These are phyloP conservation scores for Phainopepla nitens DNA, from an alignment of 2,113 vertebrate genomes.

Conservation along the genomic window DNA sequence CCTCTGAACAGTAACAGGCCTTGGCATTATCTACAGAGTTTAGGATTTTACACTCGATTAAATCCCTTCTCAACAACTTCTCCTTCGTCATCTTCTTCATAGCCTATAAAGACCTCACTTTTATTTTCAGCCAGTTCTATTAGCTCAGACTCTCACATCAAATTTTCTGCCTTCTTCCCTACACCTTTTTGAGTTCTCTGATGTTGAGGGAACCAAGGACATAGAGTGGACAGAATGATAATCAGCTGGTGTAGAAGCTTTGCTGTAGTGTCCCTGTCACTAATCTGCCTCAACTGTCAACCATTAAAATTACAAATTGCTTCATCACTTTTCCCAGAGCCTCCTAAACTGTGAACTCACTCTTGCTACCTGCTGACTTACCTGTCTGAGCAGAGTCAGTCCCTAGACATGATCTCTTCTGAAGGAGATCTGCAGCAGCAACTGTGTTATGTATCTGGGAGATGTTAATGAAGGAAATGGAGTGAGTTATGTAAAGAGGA, in stretches of 20 bases:
- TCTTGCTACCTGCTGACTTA: neutral
- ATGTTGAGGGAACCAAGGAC: slow-evolving; percentile 1
- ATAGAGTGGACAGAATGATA: neutral
- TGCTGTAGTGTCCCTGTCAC: neutral
- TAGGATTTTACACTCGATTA: slow-evolving; percentile 62
- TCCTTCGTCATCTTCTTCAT: slow-evolving; percentile 35
- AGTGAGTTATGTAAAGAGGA: neutral
- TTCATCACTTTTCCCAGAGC: neutral
- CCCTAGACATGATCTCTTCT: neutral
- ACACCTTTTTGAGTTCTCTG: neutral
- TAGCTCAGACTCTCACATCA: neutral
- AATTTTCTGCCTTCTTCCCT: slow-evolving; percentile 23
- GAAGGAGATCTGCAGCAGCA: neutral
- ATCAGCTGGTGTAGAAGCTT: neutral
- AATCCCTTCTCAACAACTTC: slow-evolving; percentile 24
- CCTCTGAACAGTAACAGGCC: neutral
- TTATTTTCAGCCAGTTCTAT: slow-evolving; percentile 45
- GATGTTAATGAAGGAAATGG: neutral
- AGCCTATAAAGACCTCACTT: neutral
- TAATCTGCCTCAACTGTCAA: neutral
- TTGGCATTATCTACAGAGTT: slow-evolving; percentile 47
- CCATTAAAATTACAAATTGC: neutral
- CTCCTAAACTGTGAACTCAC: neutral
- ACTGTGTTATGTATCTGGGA: neutral
- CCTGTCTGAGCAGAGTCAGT: neutral